Percentiles rank a stretch among this genome's conserved stretches.
These are phyloP conservation scores for Serinus canaria DNA, from an alignment of 2,113 vertebrate genomes.

Conservation along the genomic window DNA sequence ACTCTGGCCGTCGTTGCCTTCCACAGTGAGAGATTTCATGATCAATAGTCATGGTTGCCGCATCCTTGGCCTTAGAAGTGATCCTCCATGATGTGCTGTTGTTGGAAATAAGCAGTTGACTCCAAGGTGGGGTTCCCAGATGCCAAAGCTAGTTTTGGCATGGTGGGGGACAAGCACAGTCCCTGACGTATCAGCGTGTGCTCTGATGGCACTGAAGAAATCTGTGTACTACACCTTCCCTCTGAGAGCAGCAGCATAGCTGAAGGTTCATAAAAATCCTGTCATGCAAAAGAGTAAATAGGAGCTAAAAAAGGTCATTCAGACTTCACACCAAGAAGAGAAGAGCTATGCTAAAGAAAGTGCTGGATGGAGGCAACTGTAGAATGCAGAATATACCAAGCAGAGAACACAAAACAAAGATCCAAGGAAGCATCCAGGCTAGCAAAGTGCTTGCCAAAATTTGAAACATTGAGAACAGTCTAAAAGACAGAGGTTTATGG, in stretches of 20 bases:
- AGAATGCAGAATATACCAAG: background rate
- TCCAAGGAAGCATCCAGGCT: background rate
- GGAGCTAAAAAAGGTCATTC: background rate
- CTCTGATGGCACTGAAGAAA: background rate
- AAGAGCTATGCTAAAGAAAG: background rate
- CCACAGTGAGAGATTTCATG: background rate
- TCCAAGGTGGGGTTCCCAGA: background rate
- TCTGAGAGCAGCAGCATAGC: background rate
- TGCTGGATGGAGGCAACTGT: background rate
- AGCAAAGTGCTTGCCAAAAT: background rate
- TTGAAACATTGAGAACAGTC: background rate
- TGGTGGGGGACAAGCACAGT: background rate
- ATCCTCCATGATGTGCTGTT: rapidly evolving
- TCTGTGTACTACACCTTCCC: background rate
- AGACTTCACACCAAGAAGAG: background rate
- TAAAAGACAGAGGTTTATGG: background rate
- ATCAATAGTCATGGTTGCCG: background rate
- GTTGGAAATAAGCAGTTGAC: background rate
- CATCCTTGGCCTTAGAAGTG: background rate
- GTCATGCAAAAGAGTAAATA: background rate
- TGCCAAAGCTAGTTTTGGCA: background rate
- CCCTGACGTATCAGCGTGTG: background rate
- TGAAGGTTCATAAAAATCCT: background rate
- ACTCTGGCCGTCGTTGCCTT: rapidly evolving
- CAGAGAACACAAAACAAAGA: background rate